Evolutionary conservation across 2,113 vertebrate species (phyloP).

Genomic region (Rhinolophus sinicus): DNA sequence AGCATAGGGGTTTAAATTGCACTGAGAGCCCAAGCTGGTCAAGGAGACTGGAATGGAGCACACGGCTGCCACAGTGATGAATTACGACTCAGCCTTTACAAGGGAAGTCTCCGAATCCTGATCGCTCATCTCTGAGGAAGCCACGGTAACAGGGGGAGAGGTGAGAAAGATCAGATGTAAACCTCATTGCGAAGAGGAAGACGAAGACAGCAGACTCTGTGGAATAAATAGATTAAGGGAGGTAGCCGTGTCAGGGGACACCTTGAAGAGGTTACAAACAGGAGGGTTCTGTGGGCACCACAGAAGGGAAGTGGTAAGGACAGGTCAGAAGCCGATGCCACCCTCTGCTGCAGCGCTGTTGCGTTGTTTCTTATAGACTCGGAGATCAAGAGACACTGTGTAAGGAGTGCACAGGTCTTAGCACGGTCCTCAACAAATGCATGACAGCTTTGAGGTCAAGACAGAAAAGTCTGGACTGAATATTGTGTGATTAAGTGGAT

Average conservation of each 20-base stretch:
- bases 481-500: fast-evolving
- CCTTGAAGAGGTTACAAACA: not conserved
- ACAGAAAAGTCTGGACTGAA: not conserved
- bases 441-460: not conserved
- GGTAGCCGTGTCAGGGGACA: fast-evolving
- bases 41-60: fast-evolving
- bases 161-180: not conserved
- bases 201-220: not conserved
- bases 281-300: not conserved
- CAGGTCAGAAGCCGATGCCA: not conserved
- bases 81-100: not conserved
- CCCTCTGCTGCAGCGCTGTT: fast-evolving
- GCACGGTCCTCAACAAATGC: not conserved
- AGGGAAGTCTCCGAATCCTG: not conserved
- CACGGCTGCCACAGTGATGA: not conserved
- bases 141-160: not conserved
- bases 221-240: not conserved
- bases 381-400: fast-evolving
- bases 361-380: fast-evolving
- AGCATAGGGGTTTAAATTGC: not conserved
- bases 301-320: not conserved
- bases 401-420: not conserved
- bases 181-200: not conserved
- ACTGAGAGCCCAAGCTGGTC: fast-evolving
- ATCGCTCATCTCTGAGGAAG: not conserved